Evolutionary conservation across 2,888 invertebrate species (phyloP), one percentile per base, ranked within the genome.

Genomic region (Zygothrica quintamaculata): DNA sequence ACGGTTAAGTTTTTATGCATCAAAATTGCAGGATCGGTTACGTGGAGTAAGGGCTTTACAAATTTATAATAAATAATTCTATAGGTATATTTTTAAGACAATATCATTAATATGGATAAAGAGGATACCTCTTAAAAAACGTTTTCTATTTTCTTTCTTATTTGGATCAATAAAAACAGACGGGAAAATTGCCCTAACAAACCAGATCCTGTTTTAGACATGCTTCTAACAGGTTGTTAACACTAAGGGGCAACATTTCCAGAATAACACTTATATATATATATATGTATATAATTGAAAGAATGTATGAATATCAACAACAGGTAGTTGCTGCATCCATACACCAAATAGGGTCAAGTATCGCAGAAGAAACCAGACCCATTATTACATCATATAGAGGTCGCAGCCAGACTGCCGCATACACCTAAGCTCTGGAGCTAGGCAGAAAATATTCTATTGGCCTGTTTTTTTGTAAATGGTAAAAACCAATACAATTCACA

Each of bases 1-100:
- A 67, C 53, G 36, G 42, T 7, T 61, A 0, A 8, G 11, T 8
- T 50, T 73, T 73, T 80, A 6, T 1, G 5, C 1, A 8, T 7
- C 7, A 39, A 47, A 65, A 25, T 18, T n/a, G n/a, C 4, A n/a
- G 2, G 16, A n/a, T 34, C 1, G n/a, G 26, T n/a, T 37, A 62
- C 7, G 7, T 18, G 9, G 18, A 11, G 12, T 9, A 2, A 11
- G 62, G 46, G 12, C 18, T 7, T 29, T 5, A 1, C 29, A 29
- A 8, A 29, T 29, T 29, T 5, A 29, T 29, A 29, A 1, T 29
- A 29, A 29, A 22, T 5, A 22, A 5, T 22, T 3, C 18, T 22
- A 22, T 22, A 22, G 2, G 3, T 22, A 22, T 22, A 22, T 22
- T 22, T 22, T 22, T 22, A 22, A 3, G 18, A 22, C 3, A 5